These are phyloP conservation scores for Entelurus aequoreus DNA, from an alignment of 2,113 vertebrate species.

Conservation along the genomic window DNA sequence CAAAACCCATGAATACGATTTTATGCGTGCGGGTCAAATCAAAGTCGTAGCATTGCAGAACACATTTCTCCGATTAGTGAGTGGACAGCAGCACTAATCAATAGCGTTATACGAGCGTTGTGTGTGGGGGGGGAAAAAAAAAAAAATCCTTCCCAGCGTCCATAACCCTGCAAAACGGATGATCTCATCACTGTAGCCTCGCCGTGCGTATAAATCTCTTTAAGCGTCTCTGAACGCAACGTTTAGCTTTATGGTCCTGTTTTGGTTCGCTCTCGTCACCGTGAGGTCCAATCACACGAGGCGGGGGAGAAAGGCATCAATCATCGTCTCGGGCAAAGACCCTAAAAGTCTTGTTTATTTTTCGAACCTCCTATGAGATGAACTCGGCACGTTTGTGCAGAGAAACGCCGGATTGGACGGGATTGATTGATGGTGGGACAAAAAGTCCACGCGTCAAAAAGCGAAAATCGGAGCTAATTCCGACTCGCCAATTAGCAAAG, in stretches of 20 bases:
- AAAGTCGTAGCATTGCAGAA: background rate
- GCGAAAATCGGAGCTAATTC: constrained; percentile 35
- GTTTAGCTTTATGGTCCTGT: constrained; percentile 1
- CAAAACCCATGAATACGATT: background rate
- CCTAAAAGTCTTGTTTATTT: too few relatives aligned
- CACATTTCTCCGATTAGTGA: background rate
- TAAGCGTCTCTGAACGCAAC: background rate
- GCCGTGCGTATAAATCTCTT: background rate
- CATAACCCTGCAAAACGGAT: background rate
- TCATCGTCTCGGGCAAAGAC: background rate
- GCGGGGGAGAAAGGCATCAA: background rate
- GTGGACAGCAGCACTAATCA: background rate
- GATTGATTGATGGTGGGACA: too few relatives aligned
- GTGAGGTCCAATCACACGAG: background rate
- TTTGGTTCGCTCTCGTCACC: constrained; percentile 1
- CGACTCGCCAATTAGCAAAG: constrained; percentile 52
- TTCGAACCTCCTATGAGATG: too few relatives aligned
- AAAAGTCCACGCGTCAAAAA: constrained; percentile 17
- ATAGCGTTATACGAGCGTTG: background rate
- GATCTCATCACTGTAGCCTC: background rate
- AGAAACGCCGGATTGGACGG: too few relatives aligned
- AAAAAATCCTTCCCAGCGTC: background rate
- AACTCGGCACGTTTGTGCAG: background rate
- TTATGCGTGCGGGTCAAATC: background rate
- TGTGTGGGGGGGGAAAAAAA: background rate